Evolutionary conservation across 2,797 vertebrate species (phyloP).

Genomic region (Lutjanus argentimaculatus): DNA sequence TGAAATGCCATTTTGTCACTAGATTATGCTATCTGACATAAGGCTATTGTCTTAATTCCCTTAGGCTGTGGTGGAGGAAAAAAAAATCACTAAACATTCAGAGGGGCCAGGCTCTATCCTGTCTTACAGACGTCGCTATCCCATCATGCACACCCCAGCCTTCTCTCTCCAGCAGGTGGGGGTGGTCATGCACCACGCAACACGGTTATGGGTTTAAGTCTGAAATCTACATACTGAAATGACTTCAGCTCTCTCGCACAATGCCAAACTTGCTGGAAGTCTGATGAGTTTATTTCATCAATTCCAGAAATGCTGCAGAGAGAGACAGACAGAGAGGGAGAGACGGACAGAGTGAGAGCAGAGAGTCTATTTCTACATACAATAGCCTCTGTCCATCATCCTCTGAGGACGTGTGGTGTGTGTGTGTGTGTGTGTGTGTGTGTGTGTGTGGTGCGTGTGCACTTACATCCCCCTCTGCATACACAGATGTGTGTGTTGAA

Average conservation of each 20-base stretch:
- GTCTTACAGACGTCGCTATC: conserved; percentile 79
- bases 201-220: conserved; percentile 84
- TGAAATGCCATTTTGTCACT: conserved; percentile 77
- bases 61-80: conserved; percentile 68
- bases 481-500: conserved; percentile 61
- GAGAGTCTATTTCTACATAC: conserved; percentile 72
- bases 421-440: conserved; percentile 31
- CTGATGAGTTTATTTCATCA: conserved; percentile 85
- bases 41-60: conserved; percentile 81
- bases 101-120: conserved; percentile 79
- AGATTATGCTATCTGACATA: conserved; percentile 81
- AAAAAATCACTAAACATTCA: conserved; percentile 72
- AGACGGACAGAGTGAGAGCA: conserved; percentile 58
- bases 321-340: conserved; percentile 51
- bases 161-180: conserved; percentile 82
- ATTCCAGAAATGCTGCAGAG: conserved; percentile 75
- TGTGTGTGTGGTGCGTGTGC: conserved; percentile 31
- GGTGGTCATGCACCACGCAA: conserved; percentile 83
- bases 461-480: conserved; percentile 54
- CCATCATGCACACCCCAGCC: conserved; percentile 79
- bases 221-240: conserved; percentile 86
- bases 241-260: conserved; percentile 81
- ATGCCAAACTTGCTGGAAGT: conserved; percentile 84
- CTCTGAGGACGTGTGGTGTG: conserved; percentile 21
- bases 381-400: conserved; percentile 76